Conservation (phyloP, 1,140 invertebrate genomes). For the Drosophila nikananu region DNA sequence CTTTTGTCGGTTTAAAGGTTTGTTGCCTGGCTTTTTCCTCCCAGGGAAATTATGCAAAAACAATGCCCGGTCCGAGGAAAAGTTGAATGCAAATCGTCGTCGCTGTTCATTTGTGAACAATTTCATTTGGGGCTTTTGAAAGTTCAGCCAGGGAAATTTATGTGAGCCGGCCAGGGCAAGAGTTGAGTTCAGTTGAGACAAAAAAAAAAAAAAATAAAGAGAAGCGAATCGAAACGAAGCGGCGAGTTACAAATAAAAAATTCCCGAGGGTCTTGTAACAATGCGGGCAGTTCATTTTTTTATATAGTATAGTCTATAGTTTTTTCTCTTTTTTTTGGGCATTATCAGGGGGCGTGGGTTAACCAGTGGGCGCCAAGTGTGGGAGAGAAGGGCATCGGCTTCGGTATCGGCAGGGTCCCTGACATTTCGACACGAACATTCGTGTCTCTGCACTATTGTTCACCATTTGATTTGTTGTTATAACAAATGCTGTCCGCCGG, state of each 20-base stretch:
- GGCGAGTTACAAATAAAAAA: constrained; percentile 28
- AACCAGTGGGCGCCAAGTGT: constrained; percentile 31
- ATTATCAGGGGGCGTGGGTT: constrained; percentile 23
- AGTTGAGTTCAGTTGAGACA: constrained; percentile 21
- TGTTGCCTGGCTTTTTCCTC: constrained; percentile 39
- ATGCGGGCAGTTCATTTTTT: constrained; percentile 47
- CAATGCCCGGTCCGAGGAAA: constrained; percentile 45
- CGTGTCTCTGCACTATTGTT: constrained; percentile 59
- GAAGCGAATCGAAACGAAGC: constrained; percentile 17
- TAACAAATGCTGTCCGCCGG: constrained; percentile 19
- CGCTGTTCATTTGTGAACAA: constrained; percentile 59
- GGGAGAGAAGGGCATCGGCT: constrained; percentile 28
- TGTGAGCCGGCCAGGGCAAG: constrained; percentile 36
- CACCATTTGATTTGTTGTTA: constrained; percentile 47
- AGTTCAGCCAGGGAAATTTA: constrained; percentile 64
- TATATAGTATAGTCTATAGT: constrained; percentile 12
- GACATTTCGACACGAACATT: constrained; percentile 65
- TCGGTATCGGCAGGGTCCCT: constrained; percentile 46
- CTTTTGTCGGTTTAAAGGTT: constrained; percentile 28
- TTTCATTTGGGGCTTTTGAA: constrained; percentile 61
- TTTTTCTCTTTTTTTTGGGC: constrained; percentile 19
- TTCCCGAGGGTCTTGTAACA: constrained; percentile 52
- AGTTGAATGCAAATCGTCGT: constrained; percentile 63
- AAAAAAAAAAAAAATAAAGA: constrained; percentile 16
- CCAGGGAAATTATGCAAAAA: constrained; percentile 77